phyloP scores from a whole-genome alignment of 2,113 vertebrate species.

The Numenius arquata region DNA sequence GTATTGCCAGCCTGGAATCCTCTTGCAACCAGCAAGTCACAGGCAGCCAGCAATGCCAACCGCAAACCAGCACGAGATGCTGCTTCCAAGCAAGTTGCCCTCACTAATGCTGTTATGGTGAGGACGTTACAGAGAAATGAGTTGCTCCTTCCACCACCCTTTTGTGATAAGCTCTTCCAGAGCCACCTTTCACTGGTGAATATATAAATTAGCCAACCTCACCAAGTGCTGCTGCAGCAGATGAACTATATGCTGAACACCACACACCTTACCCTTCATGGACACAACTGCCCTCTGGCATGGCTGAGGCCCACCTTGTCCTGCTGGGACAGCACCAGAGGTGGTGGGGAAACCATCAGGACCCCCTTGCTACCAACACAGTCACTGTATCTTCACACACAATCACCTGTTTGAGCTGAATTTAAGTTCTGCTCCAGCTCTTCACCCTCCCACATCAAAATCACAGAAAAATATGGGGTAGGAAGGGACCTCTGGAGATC shows the following conservation, averaged over 20 bases:
- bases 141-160: not conserved
- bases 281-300: not conserved
- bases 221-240: not conserved
- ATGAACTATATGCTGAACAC: rapidly evolving
- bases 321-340: not conserved
- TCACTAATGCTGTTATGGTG: rapidly evolving
- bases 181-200: not conserved
- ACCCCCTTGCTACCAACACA: not conserved
- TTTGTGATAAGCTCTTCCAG: not conserved
- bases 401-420: not conserved
- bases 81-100: too few species aligned
- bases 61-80: not conserved
- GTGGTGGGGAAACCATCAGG: not conserved
- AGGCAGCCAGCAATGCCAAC: not conserved
- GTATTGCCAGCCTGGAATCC: not conserved
- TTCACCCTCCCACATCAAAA: too few species aligned
- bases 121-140: not conserved
- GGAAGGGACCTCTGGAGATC: too few species aligned
- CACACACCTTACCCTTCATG: rapidly evolving
- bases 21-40: not conserved
- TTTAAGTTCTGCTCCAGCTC: not conserved
- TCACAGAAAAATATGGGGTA: too few species aligned
- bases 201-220: not conserved
- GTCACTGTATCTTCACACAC: not conserved
- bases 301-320: not conserved